Base-by-base conservation (phyloP, 2,113 vertebrate species). In the Illadopsis cleaveri region DNA sequence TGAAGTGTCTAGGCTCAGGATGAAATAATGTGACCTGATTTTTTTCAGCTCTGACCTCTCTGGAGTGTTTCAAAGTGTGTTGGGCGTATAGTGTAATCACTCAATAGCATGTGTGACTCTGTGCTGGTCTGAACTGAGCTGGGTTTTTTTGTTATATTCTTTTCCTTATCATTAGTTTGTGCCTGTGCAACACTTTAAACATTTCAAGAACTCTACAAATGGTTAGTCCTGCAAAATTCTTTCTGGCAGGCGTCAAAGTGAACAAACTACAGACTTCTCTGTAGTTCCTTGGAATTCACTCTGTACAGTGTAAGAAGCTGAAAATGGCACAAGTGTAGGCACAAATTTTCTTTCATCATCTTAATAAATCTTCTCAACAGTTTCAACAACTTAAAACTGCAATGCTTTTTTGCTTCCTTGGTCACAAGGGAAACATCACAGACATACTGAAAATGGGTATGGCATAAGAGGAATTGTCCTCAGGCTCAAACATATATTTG, bases 21-120 rank as follows among this genome's bases (percentile, higher is more conserved):
- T 89, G 73, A 95, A 91, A 81, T 91, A 91, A 94, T 25, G 31
- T 95, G 89, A 93, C 87, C 68, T 84, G 68, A 58, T 42, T 81
- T 62, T 66, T 95, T 93, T 83, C 71, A 79, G 42, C 61, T 89
- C 54, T 96, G 83, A 91, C 78, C 91, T 82, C 44, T 81, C 53
- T 94, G 73, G 50, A 87, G 58, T 54, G 70, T 86, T 94, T 97
- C 72, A 78, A 61, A 89, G 60, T 44, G 5, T 64, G 22, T 56
- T 86, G 73, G 27, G 47, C 0, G 0, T 50, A 11, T 23, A 58
- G 31, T 23, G 23, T 82, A 93, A 79, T 92, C 47, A 82, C n/a
- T 93, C 48, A 76, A 10, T 56, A 87, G 50, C 19, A 4, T 37
- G 17, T 69, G 60, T 68, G 61, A 79, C 20, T 86, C 40, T 40